These are phyloP conservation scores for Oxygymnocypris stewartii DNA, from an alignment of 2,113 vertebrate genomes.

Conservation along the genomic window DNA sequence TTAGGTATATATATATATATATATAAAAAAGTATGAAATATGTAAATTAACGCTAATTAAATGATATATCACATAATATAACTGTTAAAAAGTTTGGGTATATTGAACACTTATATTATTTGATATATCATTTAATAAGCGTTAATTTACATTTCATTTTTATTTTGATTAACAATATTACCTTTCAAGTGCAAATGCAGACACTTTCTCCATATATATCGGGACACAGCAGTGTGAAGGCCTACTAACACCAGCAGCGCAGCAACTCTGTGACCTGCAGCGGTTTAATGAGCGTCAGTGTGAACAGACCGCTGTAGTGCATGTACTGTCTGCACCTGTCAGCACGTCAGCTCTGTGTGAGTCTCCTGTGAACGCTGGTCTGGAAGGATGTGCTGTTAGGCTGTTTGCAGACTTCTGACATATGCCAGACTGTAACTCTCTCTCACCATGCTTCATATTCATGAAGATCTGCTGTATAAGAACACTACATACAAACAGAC, in stretches of 20 bases:
- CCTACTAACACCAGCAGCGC: background rate
- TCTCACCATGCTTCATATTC: constrained; percentile 38
- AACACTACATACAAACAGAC: no score
- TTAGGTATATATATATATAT: no score
- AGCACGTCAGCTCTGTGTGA: background rate
- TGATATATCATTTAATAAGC: background rate
- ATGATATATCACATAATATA: no score
- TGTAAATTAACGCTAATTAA: no score
- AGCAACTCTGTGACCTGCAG: background rate
- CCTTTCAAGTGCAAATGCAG: background rate
- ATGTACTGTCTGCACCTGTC: constrained; percentile 17
- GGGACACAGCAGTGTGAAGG: background rate
- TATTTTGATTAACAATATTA: no score
- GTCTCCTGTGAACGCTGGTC: constrained; percentile 18
- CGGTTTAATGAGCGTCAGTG: background rate
- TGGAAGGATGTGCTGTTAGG: constrained; percentile 3
- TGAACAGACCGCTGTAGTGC: background rate
- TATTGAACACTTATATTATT: background rate
- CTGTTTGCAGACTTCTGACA: constrained; percentile 34
- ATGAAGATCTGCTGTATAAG: constrained; percentile 6
- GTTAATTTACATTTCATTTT: background rate
- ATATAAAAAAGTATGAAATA: no score
- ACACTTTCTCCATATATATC: background rate
- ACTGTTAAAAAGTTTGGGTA: no score
- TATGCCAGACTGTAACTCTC: constrained; percentile 21